Percentiles rank a stretch among this genome's conserved stretches.
These are phyloP conservation scores for Dryadula phaetusa DNA, from an alignment of 2,888 invertebrate genomes.

Conservation along the genomic window DNA sequence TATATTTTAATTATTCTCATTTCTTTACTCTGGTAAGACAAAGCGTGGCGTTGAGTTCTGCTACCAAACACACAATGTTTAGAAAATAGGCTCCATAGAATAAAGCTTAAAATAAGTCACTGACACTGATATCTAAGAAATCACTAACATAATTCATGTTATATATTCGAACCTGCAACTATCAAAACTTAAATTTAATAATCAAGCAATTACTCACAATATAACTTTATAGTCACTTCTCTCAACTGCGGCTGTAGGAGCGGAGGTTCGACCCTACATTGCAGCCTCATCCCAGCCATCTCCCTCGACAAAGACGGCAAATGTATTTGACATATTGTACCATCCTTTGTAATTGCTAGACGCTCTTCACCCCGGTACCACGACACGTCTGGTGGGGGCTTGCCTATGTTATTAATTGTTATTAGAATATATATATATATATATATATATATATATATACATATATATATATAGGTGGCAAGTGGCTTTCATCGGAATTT, in stretches of 20 bases:
- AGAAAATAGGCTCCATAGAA: too few relatives aligned
- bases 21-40: too few relatives aligned
- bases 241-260: constrained; percentile 87
- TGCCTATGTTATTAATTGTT: constrained; percentile 83
- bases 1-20: too few relatives aligned
- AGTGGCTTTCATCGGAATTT: too few relatives aligned
- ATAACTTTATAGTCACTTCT: constrained; percentile 91
- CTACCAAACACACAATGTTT: too few relatives aligned
- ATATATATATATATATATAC: not conserved
- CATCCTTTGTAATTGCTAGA: constrained; percentile 89
- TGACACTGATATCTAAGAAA: too few relatives aligned
- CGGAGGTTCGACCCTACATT: constrained; percentile 91
- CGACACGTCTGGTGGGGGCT: constrained; percentile 91
- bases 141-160: too few relatives aligned
- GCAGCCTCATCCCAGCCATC: constrained; percentile 89
- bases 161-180: too few relatives aligned
- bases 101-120: too few relatives aligned
- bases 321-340: constrained; percentile 90
- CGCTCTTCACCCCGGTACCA: constrained; percentile 93
- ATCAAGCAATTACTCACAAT: constrained; percentile 75
- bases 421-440: not conserved
- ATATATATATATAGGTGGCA: too few relatives aligned
- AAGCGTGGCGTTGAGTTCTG: too few relatives aligned
- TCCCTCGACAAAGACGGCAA: constrained; percentile 89
- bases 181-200: too few relatives aligned